phyloP scores from a whole-genome alignment of 2,888 invertebrate genomes.

The Crocallis elinguaria region DNA sequence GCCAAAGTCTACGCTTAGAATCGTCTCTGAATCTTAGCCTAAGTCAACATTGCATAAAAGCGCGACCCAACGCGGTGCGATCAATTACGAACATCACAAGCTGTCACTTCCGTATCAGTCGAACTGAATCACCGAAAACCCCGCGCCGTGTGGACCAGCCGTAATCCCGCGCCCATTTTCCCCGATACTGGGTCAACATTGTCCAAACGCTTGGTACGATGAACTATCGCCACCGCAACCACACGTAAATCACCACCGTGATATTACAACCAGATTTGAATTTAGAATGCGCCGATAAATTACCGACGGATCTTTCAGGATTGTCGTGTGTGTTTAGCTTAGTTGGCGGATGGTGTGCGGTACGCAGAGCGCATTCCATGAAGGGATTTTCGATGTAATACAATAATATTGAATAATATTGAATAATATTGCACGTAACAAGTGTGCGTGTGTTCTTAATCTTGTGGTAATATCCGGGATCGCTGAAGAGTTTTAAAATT shows the following conservation, averaged over 20 bases:
- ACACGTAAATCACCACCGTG: slow-evolving; percentile 34
- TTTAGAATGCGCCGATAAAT: slow-evolving; percentile 38
- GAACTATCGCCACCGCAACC: slow-evolving; percentile 53
- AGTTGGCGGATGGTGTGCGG: slow-evolving; percentile 1
- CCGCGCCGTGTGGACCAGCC: background rate
- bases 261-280: slow-evolving; percentile 40
- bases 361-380: background rate
- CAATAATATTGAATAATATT: background rate
- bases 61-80: background rate
- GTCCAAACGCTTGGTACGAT: slow-evolving; percentile 57
- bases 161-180: slow-evolving; percentile 18
- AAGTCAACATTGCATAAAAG: background rate
- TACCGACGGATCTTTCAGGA: slow-evolving; percentile 20
- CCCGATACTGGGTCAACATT: slow-evolving; percentile 64
- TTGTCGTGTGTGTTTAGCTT: slow-evolving; percentile 28
- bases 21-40: background rate
- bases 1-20: too few species aligned
- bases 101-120: slow-evolving; percentile 1
- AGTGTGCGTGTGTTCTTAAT: too few species aligned
- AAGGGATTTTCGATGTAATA: background rate
- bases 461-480: too few species aligned
- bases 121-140: background rate
- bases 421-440: too few species aligned
- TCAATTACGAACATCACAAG: background rate
- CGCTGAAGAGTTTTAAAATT: too few species aligned